Conservation (phyloP, 2,797 vertebrate genomes). For the Falco naumanni region DNA sequence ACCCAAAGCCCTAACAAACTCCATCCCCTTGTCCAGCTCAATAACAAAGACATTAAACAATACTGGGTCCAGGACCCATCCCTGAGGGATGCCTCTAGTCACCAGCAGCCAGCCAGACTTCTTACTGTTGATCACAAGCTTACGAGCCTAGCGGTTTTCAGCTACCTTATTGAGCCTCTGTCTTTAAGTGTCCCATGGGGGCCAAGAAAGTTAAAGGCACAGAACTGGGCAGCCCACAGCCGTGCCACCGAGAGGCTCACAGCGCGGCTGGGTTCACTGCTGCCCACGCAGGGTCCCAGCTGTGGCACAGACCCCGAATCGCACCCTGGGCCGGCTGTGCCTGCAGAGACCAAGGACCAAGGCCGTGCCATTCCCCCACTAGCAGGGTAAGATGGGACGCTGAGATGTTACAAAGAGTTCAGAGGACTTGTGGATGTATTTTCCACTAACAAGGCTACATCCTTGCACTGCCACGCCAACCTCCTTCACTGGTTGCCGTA, state of each 20-base stretch:
- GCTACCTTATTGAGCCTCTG: rapidly evolving
- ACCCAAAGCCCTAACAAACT: not conserved
- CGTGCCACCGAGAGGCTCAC: not conserved
- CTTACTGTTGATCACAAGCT: not conserved
- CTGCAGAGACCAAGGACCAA: not conserved
- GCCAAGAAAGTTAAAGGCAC: not conserved
- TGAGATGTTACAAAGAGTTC: not conserved
- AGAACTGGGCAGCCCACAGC: not conserved
- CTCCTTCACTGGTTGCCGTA: not conserved
- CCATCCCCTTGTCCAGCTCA: not conserved
- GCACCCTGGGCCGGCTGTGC: not conserved
- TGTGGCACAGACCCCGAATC: not conserved
- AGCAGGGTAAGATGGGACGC: rapidly evolving
- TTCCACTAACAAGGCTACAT: not conserved
- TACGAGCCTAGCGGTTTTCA: not conserved
- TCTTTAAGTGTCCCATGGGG: not conserved
- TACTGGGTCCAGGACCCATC: not conserved
- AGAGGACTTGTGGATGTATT: not conserved
- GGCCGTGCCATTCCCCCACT: not conserved
- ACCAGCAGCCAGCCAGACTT: not conserved
- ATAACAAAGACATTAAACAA: not conserved
- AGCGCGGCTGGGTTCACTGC: rapidly evolving
- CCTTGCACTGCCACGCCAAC: not conserved
- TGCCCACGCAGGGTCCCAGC: not conserved
- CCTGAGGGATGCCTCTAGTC: not conserved